Conservation (phyloP, 2,797 vertebrate genomes). For the Sebastes jordani region DNA sequence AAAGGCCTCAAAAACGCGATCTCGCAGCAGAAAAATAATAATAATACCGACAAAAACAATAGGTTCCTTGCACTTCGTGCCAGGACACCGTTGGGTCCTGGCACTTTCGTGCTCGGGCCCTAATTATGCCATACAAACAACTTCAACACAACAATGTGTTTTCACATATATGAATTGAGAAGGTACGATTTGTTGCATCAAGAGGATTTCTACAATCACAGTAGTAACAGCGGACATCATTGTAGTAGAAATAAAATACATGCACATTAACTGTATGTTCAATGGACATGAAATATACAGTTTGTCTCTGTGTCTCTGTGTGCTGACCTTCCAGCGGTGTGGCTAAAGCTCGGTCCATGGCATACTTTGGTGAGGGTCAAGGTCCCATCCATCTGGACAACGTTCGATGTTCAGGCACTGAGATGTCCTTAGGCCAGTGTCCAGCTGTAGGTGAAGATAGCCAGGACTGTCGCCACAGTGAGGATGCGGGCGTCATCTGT, state of each 20-base stretch:
- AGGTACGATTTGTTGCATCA: background rate
- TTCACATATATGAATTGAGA: too few relatives aligned
- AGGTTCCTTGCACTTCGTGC: too few relatives aligned
- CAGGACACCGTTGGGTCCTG: too few relatives aligned
- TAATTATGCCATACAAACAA: background rate
- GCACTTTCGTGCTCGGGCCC: too few relatives aligned
- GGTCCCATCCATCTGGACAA: conserved; percentile 87
- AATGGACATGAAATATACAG: background rate
- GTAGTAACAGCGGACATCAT: background rate
- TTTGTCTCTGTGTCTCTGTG: background rate
- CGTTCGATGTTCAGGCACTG: conserved; percentile 82
- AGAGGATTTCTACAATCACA: background rate
- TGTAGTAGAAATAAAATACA: too few relatives aligned
- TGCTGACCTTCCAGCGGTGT: conserved; percentile 77
- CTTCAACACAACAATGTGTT: too few relatives aligned
- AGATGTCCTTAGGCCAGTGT: conserved; percentile 82
- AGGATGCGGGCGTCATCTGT: conserved; percentile 89
- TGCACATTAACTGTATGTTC: too few relatives aligned
- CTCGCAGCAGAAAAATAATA: too few relatives aligned
- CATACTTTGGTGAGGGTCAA: conserved; percentile 86
- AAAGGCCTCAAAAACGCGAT: too few relatives aligned
- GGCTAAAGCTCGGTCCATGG: conserved; percentile 87
- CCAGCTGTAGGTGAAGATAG: conserved; percentile 60
- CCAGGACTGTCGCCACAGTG: conserved; percentile 86
- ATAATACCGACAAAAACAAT: too few relatives aligned